These are phyloP conservation scores for Anguilla megastoma DNA, from an alignment of 2,797 vertebrate genomes.

Conservation along the genomic window DNA sequence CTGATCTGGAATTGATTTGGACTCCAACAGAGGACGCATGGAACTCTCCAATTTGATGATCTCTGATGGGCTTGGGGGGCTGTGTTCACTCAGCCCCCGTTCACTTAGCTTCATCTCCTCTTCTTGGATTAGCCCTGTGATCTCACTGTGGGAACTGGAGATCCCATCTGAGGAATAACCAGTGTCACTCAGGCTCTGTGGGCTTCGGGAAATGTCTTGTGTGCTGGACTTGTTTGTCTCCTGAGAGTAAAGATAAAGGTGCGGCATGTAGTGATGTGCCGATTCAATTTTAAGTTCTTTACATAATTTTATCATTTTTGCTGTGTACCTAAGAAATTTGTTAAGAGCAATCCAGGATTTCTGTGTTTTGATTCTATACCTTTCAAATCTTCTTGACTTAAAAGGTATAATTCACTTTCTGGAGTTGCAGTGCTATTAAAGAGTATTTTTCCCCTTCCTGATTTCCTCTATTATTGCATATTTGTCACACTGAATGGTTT, in stretches of 20 bases:
- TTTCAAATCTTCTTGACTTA: not conserved
- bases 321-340: not conserved
- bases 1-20: constrained; percentile 62
- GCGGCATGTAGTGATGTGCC: not conserved
- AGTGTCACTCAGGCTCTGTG: constrained; percentile 94
- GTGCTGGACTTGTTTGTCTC: constrained; percentile 90
- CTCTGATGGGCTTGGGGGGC: constrained; percentile 86
- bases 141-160: constrained; percentile 95
- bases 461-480: no score
- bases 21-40: constrained; percentile 86
- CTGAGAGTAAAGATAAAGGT: constrained; percentile 64
- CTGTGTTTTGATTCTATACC: not conserved
- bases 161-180: constrained; percentile 97
- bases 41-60: constrained; percentile 92
- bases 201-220: constrained; percentile 79
- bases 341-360: not conserved
- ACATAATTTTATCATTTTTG: not conserved
- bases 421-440: not conserved
- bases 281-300: not conserved
- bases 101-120: constrained; percentile 89
- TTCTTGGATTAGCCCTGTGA: constrained; percentile 88
- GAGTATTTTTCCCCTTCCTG: no score
- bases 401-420: not conserved
- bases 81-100: constrained; percentile 72
- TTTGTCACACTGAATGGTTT: no score